Evolutionary conservation across 1,140 invertebrate genomes (phyloP), one percentile per base, ranked within the genome.

Genomic region (Drosophila navojoa): DNA sequence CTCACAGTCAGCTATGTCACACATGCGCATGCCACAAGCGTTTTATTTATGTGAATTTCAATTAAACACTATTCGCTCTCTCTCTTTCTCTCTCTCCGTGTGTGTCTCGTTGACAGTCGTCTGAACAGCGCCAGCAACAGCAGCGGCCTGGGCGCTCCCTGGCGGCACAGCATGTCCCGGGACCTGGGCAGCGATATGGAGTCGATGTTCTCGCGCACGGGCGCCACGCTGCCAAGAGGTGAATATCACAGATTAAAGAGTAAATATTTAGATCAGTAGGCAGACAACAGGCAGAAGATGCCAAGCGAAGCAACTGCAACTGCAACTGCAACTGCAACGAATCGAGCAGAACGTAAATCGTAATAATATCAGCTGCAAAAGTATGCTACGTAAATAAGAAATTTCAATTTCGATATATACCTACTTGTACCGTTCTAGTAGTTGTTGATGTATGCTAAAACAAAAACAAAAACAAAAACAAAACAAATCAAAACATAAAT

Each of bases 211-310:
- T 93, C 93, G 63, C 91, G 92, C 62, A 91, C 92, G 9, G 92
- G 92, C 76, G 93, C 94, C 62, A 94, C 94, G 53, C 92, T 95
- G 63, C 95, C 95, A 71, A 93, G 94, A 94, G 94, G 94, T 95
- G 93, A 94, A 91, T 92, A 92, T 91, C 78, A 81, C 82, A 92
- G 82, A 91, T 74, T 92, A 90, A 92, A 92, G 74, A 90, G 77
- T 85, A 91, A 91, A 91, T 91, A 90, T 90, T 75, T 92, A 90
- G 90, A 91, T 90, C 84, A 90, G 62, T 91, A 90, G 53, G 44
- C 67, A 73, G 52, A 76, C 29, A 59, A 47, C 61, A 66, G 50
- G 58, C 64, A 61, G 63, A 42, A 40, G 32, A 61, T 35, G 52
- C 35, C 42, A 53, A 58, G 61, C 67, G 45, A 59, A 5, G 25